phyloP scores from a whole-genome alignment of 2,113 vertebrate genomes.

The Oxyura jamaicensis region DNA sequence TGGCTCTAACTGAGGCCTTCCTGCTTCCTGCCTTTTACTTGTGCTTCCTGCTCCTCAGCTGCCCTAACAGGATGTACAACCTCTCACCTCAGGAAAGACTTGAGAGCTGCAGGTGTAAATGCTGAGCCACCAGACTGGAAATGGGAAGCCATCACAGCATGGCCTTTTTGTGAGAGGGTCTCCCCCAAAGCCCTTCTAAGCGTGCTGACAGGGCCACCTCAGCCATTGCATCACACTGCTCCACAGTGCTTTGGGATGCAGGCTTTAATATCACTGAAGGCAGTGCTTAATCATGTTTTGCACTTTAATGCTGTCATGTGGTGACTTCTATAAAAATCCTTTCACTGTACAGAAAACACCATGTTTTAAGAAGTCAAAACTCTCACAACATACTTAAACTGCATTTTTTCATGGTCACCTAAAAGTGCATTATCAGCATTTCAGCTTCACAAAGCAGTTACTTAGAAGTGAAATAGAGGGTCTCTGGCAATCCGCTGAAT shows the following conservation, averaged over 20 bases:
- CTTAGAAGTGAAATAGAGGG: not conserved
- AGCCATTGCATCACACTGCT: not conserved
- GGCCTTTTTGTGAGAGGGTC: not conserved
- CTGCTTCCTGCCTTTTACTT: not conserved
- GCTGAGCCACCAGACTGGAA: not conserved
- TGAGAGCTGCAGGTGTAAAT: not conserved
- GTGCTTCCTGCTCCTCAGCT: not conserved
- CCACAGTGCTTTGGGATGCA: not conserved
- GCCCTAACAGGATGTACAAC: not conserved
- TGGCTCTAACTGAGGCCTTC: not conserved
- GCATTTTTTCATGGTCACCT: constrained; percentile 40
- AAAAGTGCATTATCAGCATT: not conserved
- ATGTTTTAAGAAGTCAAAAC: constrained; percentile 10
- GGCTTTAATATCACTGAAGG: not conserved
- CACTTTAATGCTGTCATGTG: constrained; percentile 15
- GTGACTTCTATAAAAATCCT: not conserved
- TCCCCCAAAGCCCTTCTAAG: not conserved
- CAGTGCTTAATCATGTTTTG: constrained; percentile 6
- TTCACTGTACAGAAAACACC: not conserved
- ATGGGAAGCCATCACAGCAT: not conserved
- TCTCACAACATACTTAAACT: not conserved
- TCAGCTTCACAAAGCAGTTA: not conserved
- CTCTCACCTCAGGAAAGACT: not conserved
- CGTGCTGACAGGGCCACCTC: not conserved
- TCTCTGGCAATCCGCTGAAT: not conserved